Percentiles rank a stretch among this genome's conserved stretches.
Conservation (phyloP, 1,140 invertebrate genomes). For the Lordiphosa mommai region DNA sequence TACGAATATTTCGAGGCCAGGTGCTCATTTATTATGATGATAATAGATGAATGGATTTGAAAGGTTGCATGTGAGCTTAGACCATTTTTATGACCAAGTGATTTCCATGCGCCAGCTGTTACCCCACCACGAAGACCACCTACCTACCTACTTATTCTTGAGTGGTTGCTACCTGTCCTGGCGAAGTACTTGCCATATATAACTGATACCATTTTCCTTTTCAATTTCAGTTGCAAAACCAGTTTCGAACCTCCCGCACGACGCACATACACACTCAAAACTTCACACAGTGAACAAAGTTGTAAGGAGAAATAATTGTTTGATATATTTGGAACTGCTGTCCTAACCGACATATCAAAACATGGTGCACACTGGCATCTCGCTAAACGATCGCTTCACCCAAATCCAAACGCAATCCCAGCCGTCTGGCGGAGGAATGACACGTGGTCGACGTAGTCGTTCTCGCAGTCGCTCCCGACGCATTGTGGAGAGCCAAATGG, state of each 20-base stretch:
- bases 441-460: constrained; percentile 47
- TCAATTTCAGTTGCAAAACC: constrained; percentile 52
- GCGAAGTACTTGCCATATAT: constrained; percentile 26
- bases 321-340: neutral
- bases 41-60: constrained; percentile 35
- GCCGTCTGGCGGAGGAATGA: constrained; percentile 4
- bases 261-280: constrained; percentile 6
- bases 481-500: constrained; percentile 34
- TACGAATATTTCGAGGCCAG: neutral
- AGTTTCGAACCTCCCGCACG: constrained; percentile 28
- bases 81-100: constrained; percentile 32
- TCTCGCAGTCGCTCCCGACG: constrained; percentile 55
- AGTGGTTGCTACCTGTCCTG: constrained; percentile 30
- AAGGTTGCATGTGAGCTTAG: constrained; percentile 26
- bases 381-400: constrained; percentile 77
- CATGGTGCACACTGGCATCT: constrained; percentile 68
- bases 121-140: constrained; percentile 1
- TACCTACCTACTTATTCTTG: constrained; percentile 26
- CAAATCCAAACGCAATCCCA: constrained; percentile 38
- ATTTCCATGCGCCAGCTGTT: constrained; percentile 38
- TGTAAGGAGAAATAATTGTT: neutral
- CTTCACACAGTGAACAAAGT: neutral
- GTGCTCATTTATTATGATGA: neutral
- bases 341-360: neutral
- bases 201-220: constrained; percentile 34